Evolutionary conservation across 2,888 invertebrate species (phyloP).

Genomic region (Melipona bicolor): DNA sequence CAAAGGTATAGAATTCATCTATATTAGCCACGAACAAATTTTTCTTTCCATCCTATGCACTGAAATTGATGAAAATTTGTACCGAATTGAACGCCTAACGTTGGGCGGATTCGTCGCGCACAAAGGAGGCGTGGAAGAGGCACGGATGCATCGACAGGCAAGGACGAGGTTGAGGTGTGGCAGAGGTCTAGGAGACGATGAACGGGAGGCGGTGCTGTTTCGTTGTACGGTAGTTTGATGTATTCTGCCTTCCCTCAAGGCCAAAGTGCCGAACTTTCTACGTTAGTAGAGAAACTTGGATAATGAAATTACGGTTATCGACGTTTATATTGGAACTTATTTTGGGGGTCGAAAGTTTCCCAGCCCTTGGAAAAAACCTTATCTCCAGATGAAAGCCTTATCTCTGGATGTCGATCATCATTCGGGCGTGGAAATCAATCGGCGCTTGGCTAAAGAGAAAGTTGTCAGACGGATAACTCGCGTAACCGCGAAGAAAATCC

Average conservation of each 20-base stretch:
- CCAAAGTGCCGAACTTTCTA: slow-evolving; percentile 53
- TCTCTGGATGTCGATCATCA: slow-evolving; percentile 17
- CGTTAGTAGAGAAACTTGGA: slow-evolving; percentile 62
- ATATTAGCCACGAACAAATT: too few relatives aligned
- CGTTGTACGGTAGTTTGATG: slow-evolving; percentile 58
- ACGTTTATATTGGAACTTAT: slow-evolving; percentile 55
- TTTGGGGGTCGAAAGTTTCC: slow-evolving; percentile 25
- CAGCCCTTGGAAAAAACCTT: slow-evolving; percentile 15
- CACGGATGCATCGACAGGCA: neutral
- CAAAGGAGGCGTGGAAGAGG: slow-evolving; percentile 3
- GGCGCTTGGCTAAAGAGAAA: too few relatives aligned
- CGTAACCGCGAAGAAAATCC: neutral
- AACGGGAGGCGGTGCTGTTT: slow-evolving; percentile 32
- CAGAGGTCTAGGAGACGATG: neutral
- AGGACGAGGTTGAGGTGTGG: neutral
- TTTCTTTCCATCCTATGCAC: too few relatives aligned
- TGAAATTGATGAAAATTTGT: neutral
- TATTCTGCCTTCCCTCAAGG: slow-evolving; percentile 54
- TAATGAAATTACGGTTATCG: slow-evolving; percentile 71
- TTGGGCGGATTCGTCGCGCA: neutral
- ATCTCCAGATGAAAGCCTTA: neutral
- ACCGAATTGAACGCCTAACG: neutral
- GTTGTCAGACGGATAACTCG: too few relatives aligned
- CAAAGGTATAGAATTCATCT: too few relatives aligned
- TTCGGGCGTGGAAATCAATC: too few relatives aligned